These are phyloP conservation scores for Spodoptera frugiperda DNA, from an alignment of 1,140 invertebrate genomes.

Conservation along the genomic window DNA sequence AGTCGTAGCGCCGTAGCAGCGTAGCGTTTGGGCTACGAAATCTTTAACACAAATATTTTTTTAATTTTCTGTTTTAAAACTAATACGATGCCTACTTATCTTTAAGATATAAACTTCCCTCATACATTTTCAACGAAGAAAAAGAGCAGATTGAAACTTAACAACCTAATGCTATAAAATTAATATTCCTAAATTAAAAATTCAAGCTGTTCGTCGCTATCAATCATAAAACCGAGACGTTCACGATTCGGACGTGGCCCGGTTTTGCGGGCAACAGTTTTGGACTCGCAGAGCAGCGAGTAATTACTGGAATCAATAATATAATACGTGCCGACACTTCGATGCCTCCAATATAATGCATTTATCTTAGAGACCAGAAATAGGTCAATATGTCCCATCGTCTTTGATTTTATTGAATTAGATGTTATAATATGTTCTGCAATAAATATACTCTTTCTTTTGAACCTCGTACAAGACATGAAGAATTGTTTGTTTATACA, in stretches of 20 bases:
- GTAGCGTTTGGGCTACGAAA: neutral
- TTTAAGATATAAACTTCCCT: no score
- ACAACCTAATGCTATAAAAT: neutral
- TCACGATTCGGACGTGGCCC: conserved; percentile 16
- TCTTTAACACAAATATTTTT: no score
- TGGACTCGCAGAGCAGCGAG: neutral
- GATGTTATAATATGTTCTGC: no score
- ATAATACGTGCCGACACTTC: conserved; percentile 28
- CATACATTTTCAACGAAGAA: neutral
- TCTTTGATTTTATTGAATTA: no score
- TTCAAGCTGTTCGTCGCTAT: conserved; percentile 6
- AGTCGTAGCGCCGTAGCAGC: conserved; percentile 8
- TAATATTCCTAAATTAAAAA: neutral
- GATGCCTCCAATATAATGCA: neutral
- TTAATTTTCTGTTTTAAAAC: neutral
- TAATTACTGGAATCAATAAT: conserved; percentile 40
- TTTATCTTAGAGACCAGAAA: conserved; percentile 9
- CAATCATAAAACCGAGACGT: conserved; percentile 13
- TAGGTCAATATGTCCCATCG: neutral
- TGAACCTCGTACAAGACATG: no score
- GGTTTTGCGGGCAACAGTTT: neutral
- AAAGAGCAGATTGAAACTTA: neutral
- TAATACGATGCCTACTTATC: neutral
- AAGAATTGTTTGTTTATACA: no score
- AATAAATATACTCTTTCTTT: no score